A percentile compares a stretch with the other conserved stretches of the same genome.
phyloP scores from a whole-genome alignment of 2,797 vertebrate species.

The Syngnathus acus region DNA sequence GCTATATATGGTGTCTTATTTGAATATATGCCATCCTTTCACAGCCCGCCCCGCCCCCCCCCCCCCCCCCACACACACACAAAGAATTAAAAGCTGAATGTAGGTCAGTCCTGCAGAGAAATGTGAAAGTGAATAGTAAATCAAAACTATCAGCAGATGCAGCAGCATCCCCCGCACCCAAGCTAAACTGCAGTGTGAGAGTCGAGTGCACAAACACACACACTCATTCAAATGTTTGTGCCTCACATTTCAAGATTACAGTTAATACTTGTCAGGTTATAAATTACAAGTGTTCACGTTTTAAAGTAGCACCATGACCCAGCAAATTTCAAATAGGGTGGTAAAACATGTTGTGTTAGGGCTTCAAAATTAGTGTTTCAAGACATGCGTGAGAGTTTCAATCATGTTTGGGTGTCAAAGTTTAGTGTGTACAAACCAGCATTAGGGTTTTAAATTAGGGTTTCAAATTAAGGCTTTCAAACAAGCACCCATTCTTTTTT shows the following conservation, averaged over 20 bases:
- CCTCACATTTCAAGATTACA: conserved; percentile 10
- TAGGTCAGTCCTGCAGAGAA: conserved; percentile 64
- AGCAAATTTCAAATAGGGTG: no score
- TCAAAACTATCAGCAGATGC: conserved; percentile 60
- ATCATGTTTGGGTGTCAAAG: neutral
- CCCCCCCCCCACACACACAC: conserved; percentile 16
- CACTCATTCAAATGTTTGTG: neutral
- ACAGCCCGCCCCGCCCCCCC: neutral
- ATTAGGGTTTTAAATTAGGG: neutral
- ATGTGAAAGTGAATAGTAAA: conserved; percentile 66
- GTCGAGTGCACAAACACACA: neutral
- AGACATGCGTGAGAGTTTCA: neutral
- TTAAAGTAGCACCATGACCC: no score
- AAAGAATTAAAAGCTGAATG: conserved; percentile 42
- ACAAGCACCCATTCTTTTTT: neutral
- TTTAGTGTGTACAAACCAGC: neutral
- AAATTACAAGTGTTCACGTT: no score
- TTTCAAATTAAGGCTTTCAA: neutral
- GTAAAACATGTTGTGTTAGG: neutral
- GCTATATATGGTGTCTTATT: neutral
- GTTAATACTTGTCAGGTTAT: neutral
- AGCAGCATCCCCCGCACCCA: conserved; percentile 19
- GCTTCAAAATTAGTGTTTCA: neutral
- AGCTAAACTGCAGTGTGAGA: conserved; percentile 23
- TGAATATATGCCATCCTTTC: neutral